Evolutionary conservation across 2,113 vertebrate genomes (phyloP), one percentile per base, ranked within the genome.

Genomic region (Struthio camelus): DNA sequence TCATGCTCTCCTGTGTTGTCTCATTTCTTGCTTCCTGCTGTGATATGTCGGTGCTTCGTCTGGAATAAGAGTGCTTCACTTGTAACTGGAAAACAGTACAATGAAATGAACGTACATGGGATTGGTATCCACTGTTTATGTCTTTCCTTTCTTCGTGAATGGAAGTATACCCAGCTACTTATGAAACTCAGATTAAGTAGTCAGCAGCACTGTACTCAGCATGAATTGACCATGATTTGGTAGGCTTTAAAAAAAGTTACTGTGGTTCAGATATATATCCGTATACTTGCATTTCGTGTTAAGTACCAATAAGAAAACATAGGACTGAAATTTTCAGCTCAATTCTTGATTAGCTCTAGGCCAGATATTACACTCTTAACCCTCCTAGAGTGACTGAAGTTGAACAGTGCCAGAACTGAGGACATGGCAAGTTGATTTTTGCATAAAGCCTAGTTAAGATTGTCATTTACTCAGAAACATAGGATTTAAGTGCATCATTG

Each of bases 1-100:
- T 7, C 15, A 11, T 22, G 28, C 77, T 48, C 7, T 1, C 6
- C 10, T 6, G 46, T 8, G 22, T 18, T 30, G 30, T 50, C 28
- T 27, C 24, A 27, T 6, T 12, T 54, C 50, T 42, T 3, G 23
- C 27, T 34, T 9, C 32, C 36, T 9, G 58, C 25, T 1, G 6
- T 4, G 19, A 3, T 7, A 28, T 27, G 13, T 10, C 2, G 3
- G 30, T 34, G 59, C 50, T 6, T 4, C 22, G 13, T 34, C 51
- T 48, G 72, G 16, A 3, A 51, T 1, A 3, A 23, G 34, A 4
- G 27, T 18, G n/a, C 72, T 50, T 17, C 51, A n/a, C 46, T 61
- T 27, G 36, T 7, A 7, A 27, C 66, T 8, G 0, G 2, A 20
- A 6, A 42, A 6, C 25, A 11, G 30, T 7, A 1, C 16, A 3